Percentiles rank a stretch among this genome's conserved stretches.
phyloP scores from a whole-genome alignment of 64 coral and sea anemone genomes.

The Orbicella faveolata region DNA sequence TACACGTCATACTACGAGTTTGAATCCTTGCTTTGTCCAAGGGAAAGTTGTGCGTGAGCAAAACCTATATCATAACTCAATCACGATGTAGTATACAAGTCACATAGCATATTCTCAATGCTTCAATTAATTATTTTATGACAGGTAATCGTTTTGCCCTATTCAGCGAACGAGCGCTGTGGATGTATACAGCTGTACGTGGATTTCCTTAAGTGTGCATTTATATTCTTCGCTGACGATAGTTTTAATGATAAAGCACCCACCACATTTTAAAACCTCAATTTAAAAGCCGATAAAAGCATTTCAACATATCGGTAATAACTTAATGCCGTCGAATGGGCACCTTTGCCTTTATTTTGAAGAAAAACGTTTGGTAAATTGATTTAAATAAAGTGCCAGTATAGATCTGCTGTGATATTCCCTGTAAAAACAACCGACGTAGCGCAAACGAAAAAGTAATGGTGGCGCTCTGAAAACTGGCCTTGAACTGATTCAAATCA shows the following conservation, averaged over 20 bases:
- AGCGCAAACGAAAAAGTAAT: background rate
- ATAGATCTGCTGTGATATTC: background rate
- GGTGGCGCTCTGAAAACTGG: background rate
- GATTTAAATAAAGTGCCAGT: background rate
- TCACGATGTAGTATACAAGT: too few relatives aligned
- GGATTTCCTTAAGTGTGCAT: background rate
- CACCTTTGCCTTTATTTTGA: background rate
- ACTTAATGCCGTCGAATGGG: background rate
- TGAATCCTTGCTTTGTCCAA: background rate
- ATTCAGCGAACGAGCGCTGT: background rate
- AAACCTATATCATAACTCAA: too few relatives aligned
- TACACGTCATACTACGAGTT: background rate
- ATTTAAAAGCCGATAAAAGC: background rate
- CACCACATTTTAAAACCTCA: background rate
- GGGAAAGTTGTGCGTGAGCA: background rate
- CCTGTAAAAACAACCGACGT: too few relatives aligned
- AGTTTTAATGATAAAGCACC: background rate
- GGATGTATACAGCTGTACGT: background rate
- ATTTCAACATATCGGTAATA: background rate
- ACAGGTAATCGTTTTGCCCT: background rate
- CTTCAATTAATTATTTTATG: too few relatives aligned
- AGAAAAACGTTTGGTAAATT: background rate
- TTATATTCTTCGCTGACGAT: background rate
- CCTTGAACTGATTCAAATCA: background rate
- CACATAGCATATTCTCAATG: too few relatives aligned